Evolutionary conservation across 2,797 vertebrate species (phyloP).

Genomic region (Danio choprae): DNA sequence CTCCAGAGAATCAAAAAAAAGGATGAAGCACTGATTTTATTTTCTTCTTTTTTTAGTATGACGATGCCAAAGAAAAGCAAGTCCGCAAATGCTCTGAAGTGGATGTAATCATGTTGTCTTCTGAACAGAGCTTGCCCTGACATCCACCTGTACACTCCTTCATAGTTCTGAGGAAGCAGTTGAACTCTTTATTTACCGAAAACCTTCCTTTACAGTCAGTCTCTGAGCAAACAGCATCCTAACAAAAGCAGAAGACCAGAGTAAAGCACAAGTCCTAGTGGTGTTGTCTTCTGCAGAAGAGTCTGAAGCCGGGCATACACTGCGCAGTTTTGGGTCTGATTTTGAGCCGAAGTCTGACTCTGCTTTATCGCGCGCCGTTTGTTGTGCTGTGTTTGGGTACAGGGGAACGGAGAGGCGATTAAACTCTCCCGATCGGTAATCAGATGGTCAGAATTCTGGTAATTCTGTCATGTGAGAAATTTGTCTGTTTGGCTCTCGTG

Average conservation of each 20-base stretch:
- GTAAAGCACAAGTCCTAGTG: background rate
- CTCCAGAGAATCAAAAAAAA: conserved; percentile 15
- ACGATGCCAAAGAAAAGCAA: conserved; percentile 63
- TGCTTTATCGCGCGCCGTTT: no score
- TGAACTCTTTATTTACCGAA: background rate
- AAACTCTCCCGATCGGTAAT: no score
- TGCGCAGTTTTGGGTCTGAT: no score
- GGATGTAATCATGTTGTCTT: conserved; percentile 6
- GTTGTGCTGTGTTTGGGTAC: no score
- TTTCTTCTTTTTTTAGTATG: conserved; percentile 32
- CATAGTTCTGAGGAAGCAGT: background rate
- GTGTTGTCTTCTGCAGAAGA: background rate
- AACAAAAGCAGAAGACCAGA: background rate
- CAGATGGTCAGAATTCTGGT: no score
- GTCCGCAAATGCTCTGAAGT: conserved; percentile 31
- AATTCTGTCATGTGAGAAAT: no score
- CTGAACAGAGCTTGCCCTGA: conserved; percentile 15
- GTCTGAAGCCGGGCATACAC: background rate
- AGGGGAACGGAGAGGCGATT: no score
- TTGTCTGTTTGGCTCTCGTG: no score
- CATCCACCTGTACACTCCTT: conserved; percentile 15
- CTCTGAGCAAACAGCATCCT: background rate
- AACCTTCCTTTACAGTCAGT: background rate
- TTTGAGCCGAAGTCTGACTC: no score
- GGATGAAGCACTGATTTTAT: conserved; percentile 18